Evolutionary conservation across 2,888 invertebrate species (phyloP).

Genomic region (Diloba caeruleocephala): DNA sequence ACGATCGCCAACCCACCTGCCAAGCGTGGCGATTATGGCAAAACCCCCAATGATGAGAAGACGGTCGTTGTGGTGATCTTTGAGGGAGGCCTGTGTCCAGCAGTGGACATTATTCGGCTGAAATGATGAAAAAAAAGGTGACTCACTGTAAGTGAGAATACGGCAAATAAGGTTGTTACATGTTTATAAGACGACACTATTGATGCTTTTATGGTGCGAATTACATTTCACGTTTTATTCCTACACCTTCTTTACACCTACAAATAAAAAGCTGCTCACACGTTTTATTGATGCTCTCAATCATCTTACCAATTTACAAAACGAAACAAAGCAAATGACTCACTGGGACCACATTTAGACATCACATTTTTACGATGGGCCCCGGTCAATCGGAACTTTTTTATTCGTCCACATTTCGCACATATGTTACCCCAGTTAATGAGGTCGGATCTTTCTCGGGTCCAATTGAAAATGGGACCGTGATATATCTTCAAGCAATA

Average conservation of each 20-base stretch:
- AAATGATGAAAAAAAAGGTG: no score
- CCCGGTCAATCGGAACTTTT: constrained; percentile 49
- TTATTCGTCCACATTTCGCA: constrained; percentile 36
- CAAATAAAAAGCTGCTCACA: not conserved
- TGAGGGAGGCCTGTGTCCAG: no score
- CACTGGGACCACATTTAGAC: constrained; percentile 39
- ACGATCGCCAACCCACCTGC: no score
- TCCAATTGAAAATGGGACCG: constrained; percentile 49
- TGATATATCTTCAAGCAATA: constrained; percentile 49
- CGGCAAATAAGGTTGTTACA: no score
- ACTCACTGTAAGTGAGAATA: no score
- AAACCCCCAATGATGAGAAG: no score
- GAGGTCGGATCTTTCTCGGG: constrained; percentile 50
- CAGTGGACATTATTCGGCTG: no score
- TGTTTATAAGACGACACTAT: no score
- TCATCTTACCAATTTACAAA: not conserved
- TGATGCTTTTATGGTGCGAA: no score
- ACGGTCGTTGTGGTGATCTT: no score
- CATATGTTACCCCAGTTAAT: constrained; percentile 49
- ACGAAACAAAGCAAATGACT: constrained; percentile 6
- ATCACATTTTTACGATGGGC: constrained; percentile 46
- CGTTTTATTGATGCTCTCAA: not conserved
- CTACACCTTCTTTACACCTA: not conserved
- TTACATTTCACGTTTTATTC: no score
- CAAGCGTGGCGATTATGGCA: no score